Conservation (phyloP, 2,888 invertebrate genomes). For the Coenonympha arcania region DNA sequence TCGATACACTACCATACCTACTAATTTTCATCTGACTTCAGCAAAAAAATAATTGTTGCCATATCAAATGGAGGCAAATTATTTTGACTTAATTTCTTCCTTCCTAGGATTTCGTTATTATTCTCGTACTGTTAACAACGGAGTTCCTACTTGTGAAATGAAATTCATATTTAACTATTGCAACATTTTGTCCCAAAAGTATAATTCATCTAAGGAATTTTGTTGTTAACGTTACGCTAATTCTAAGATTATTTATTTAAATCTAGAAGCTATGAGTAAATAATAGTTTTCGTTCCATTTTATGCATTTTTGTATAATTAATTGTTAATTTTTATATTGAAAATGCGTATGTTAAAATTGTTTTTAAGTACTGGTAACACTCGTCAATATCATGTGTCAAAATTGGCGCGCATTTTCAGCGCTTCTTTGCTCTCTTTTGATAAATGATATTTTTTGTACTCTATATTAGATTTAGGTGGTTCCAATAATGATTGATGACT, state of each 20-base stretch:
- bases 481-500: conserved; percentile 41
- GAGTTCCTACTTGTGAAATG: conserved; percentile 13
- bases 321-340: conserved; percentile 62
- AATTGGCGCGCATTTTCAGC: conserved; percentile 19
- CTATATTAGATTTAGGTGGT: conserved; percentile 40
- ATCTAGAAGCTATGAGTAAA: conserved; percentile 44
- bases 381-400: conserved; percentile 28
- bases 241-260: conserved; percentile 45
- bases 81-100: conserved; percentile 36
- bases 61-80: conserved; percentile 6
- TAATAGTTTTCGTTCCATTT: conserved; percentile 63
- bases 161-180: conserved; percentile 8
- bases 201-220: conserved; percentile 18
- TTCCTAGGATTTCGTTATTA: conserved; percentile 66
- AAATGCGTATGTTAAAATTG: conserved; percentile 63
- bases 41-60: background rate
- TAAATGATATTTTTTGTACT: conserved; percentile 37
- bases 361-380: conserved; percentile 40
- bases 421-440: conserved; percentile 28
- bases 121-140: conserved; percentile 46
- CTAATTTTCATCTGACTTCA: background rate
- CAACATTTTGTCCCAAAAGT: conserved; percentile 1
- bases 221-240: conserved; percentile 27
- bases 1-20: conserved; percentile 10
- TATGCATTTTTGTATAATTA: conserved; percentile 70